Conservation (phyloP, 2,797 vertebrate species). For the Pseudochirops corinnae region DNA sequence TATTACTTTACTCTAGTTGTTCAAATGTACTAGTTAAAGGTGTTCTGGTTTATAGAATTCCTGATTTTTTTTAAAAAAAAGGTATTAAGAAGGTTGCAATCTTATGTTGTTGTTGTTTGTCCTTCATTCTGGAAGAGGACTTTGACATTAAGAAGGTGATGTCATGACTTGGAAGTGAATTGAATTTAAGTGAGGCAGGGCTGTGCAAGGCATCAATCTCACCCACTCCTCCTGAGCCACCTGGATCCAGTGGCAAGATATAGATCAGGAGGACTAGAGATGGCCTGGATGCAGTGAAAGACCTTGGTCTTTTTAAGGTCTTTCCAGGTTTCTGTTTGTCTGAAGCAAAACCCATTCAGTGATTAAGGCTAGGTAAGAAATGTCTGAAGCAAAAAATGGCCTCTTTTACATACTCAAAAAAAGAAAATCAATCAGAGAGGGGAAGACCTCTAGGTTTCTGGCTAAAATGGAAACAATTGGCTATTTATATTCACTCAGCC, state of each 20-base stretch:
- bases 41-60: conserved; percentile 48
- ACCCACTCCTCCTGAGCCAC: background rate
- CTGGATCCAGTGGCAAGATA: background rate
- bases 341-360: background rate
- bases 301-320: no score
- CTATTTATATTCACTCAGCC: background rate
- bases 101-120: background rate
- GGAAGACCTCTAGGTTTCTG: background rate
- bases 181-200: background rate
- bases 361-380: no score
- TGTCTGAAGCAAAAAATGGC: background rate
- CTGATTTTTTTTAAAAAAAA: conserved; percentile 48
- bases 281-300: no score
- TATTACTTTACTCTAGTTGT: conserved; percentile 39
- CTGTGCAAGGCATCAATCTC: background rate
- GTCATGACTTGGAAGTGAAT: background rate
- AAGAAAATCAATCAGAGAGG: background rate
- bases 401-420: background rate
- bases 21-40: conserved; percentile 15
- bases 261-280: no score
- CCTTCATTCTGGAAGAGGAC: no score
- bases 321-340: background rate
- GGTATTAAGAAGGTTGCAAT: background rate
- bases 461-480: background rate
- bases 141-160: background rate